Conservation (phyloP, 64 coral and sea anemone species). For the Montipora capricornis region DNA sequence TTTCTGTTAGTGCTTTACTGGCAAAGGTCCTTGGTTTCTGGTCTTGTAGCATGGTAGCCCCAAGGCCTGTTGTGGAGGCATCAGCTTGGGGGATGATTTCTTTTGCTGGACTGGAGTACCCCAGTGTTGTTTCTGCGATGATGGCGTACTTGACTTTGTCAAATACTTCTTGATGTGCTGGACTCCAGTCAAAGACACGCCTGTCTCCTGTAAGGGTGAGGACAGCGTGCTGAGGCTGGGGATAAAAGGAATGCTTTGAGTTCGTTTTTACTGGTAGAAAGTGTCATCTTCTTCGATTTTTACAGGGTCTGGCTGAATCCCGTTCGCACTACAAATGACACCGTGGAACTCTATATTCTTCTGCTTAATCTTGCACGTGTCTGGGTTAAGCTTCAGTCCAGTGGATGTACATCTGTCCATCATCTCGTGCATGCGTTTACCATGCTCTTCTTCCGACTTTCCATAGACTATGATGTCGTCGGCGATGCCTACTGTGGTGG, state of each 20-base stretch:
- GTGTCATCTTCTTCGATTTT: constrained; percentile 14
- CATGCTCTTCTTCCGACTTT: constrained; percentile 52
- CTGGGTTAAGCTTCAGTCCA: constrained; percentile 65
- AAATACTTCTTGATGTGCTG: neutral
- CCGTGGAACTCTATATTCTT: neutral
- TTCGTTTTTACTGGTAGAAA: constrained; percentile 7
- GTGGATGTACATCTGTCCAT: constrained; percentile 1
- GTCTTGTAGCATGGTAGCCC: constrained; percentile 37
- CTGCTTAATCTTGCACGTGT: constrained; percentile 68
- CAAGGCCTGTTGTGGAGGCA: neutral
- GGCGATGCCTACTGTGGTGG: neutral
- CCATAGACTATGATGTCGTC: constrained; percentile 65
- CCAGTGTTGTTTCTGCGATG: neutral
- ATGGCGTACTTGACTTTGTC: neutral
- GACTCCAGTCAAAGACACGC: neutral
- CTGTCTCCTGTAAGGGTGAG: neutral
- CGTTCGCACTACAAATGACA: constrained; percentile 24
- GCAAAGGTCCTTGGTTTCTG: constrained; percentile 33
- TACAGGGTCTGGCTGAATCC: neutral
- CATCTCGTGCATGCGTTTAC: neutral
- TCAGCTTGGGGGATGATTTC: neutral
- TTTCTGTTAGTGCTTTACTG: constrained; percentile 6
- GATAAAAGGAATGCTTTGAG: constrained; percentile 43
- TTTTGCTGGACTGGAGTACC: neutral
- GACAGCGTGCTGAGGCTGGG: constrained; percentile 38